These are phyloP conservation scores for Drosophila truncata DNA, from an alignment of 1,140 invertebrate species.

Conservation along the genomic window DNA sequence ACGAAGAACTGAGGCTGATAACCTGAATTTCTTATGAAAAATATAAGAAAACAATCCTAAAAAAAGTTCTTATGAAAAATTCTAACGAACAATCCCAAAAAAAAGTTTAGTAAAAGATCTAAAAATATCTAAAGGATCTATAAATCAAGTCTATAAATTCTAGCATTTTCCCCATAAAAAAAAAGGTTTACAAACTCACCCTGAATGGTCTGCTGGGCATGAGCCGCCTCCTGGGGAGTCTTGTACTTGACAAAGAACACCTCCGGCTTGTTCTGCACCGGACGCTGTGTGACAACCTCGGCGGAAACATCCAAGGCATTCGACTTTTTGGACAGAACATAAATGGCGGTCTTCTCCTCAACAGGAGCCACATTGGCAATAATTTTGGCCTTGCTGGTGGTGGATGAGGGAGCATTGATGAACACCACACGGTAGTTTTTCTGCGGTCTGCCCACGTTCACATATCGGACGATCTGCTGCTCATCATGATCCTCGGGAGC, in stretches of 20 bases:
- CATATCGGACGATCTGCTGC: constrained; percentile 84
- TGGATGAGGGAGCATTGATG: constrained; percentile 92
- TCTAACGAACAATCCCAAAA: neutral
- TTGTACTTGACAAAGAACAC: constrained; percentile 92
- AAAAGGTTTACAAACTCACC: constrained; percentile 37
- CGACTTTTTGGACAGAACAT: constrained; percentile 91
- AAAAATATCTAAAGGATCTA: neutral
- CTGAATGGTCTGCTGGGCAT: constrained; percentile 83
- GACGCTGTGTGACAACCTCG: constrained; percentile 77
- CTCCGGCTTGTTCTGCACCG: constrained; percentile 89
- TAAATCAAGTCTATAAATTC: too few species aligned
- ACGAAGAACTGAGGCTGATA: neutral
- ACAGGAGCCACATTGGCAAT: constrained; percentile 89
- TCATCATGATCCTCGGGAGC: constrained; percentile 89
- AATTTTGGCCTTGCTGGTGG: constrained; percentile 88
- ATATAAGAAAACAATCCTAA: too few species aligned
- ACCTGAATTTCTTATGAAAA: neutral
- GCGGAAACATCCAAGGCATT: constrained; percentile 75
- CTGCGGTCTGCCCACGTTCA: constrained; percentile 87
- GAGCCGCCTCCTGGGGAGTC: constrained; percentile 87
- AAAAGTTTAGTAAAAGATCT: neutral
- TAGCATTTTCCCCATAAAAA: neutral
- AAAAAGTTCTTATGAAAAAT: too few species aligned
- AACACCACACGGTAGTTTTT: constrained; percentile 95
- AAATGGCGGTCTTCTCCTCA: constrained; percentile 94